Evolutionary conservation across 92 coral and sea anemone species (phyloP).

Genomic region (Plumapathes pennacea): DNA sequence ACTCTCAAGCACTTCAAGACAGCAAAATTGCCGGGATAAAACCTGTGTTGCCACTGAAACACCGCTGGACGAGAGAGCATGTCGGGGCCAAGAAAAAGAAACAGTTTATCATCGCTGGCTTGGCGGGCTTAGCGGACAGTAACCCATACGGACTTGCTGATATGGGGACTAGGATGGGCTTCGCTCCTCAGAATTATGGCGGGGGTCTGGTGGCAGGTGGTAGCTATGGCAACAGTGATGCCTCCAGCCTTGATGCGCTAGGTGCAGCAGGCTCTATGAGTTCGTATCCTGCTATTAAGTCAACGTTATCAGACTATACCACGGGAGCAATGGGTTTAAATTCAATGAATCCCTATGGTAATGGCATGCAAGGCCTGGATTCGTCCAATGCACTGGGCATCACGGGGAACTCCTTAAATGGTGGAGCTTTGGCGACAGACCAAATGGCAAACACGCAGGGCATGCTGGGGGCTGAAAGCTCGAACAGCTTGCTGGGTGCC

Average conservation of each 20-base stretch:
- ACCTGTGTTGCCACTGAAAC: conserved; percentile 8
- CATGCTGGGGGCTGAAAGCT: too few species aligned
- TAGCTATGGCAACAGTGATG: background rate
- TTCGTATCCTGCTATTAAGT: too few species aligned
- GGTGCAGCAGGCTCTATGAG: background rate
- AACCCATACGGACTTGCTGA: conserved; percentile 16
- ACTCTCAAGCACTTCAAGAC: too few species aligned
- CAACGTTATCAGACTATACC: too few species aligned
- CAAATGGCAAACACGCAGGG: too few species aligned
- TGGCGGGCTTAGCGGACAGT: conserved; percentile 48
- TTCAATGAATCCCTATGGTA: too few species aligned
- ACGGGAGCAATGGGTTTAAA: too few species aligned
- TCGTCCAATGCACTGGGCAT: too few species aligned
- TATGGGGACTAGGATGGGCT: conserved; percentile 10
- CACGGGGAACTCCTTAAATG: too few species aligned
- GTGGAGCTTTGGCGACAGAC: too few species aligned
- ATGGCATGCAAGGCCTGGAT: too few species aligned
- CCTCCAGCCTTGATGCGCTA: conserved; percentile 6
- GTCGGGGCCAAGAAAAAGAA: conserved; percentile 58
- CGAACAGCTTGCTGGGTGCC: too few species aligned
- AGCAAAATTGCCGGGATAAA: conserved; percentile 10
- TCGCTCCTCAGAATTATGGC: background rate
- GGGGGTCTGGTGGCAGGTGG: background rate
- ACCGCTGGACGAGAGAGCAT: conserved; percentile 28
- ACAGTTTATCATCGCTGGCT: conserved; percentile 69